Evolutionary conservation across 2,888 invertebrate genomes (phyloP).

Genomic region (Drosophila maculinotata): DNA sequence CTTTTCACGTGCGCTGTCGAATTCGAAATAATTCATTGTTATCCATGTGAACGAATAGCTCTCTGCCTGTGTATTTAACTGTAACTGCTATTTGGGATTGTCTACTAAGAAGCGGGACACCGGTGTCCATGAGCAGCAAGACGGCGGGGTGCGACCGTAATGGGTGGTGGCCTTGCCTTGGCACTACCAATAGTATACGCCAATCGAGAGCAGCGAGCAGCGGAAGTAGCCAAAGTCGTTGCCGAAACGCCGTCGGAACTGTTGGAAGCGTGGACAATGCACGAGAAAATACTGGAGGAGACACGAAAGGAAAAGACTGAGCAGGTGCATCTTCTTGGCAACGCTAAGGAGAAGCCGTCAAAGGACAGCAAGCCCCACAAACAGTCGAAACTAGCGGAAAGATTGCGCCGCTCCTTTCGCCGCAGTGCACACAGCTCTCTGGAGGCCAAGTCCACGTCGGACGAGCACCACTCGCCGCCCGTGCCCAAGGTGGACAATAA

Average conservation of each 20-base stretch:
- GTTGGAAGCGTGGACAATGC: slow-evolving; percentile 64
- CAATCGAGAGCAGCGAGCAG: slow-evolving; percentile 35
- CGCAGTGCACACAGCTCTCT: slow-evolving; percentile 78
- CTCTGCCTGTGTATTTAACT: not conserved
- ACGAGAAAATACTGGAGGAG: slow-evolving; percentile 81
- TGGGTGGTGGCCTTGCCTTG: slow-evolving; percentile 83
- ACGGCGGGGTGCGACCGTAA: slow-evolving; percentile 74
- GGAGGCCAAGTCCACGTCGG: slow-evolving; percentile 67
- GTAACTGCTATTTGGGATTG: slow-evolving; percentile 7
- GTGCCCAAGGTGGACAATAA: slow-evolving; percentile 56
- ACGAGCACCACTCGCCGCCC: slow-evolving; percentile 44
- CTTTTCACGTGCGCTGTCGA: slow-evolving; percentile 1
- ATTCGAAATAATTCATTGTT: slow-evolving; percentile 15
- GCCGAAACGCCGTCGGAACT: slow-evolving; percentile 27
- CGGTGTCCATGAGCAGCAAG: slow-evolving; percentile 50
- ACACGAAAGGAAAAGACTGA: slow-evolving; percentile 70
- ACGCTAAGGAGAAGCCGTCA: slow-evolving; percentile 67
- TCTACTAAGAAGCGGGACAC: slow-evolving; percentile 21
- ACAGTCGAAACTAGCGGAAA: slow-evolving; percentile 80
- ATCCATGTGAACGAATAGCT: slow-evolving; percentile 3
- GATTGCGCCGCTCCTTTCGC: slow-evolving; percentile 81
- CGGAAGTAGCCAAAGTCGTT: slow-evolving; percentile 23
- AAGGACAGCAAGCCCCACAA: slow-evolving; percentile 67
- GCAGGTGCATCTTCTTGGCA: slow-evolving; percentile 63
- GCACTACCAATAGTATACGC: slow-evolving; percentile 75